A percentile compares a stretch with the other conserved stretches of the same genome.
Evolutionary conservation across 2,797 vertebrate genomes (phyloP).

Genomic region (Anguilla pacifica): DNA sequence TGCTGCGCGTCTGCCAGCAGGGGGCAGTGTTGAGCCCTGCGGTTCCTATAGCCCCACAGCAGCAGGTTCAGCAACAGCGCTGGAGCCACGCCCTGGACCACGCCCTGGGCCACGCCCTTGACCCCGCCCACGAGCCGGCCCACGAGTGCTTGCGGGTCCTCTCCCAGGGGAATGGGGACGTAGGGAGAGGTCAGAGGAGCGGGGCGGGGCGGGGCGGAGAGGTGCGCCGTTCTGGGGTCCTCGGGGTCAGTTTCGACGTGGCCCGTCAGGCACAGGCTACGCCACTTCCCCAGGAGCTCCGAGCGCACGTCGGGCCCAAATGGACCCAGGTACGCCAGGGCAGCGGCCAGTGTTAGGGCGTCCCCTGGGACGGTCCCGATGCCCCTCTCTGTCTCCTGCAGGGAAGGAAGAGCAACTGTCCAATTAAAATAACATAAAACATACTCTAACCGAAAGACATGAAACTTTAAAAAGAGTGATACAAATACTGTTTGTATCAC

Average conservation of each 20-base stretch:
- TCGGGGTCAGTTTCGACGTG: conserved; percentile 61
- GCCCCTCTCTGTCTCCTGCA: conserved; percentile 57
- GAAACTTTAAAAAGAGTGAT: not conserved
- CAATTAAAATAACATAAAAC: not conserved
- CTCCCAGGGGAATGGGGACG: conserved; percentile 60
- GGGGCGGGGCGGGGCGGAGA: conserved; percentile 34
- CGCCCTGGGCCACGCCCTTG: conserved; percentile 48
- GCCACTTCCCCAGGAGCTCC: conserved; percentile 80
- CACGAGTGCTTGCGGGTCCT: conserved; percentile 60
- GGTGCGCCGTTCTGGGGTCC: conserved; percentile 62
- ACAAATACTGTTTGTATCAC: not conserved
- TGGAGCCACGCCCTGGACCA: conserved; percentile 39
- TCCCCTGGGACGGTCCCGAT: conserved; percentile 65
- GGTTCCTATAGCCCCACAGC: conserved; percentile 59
- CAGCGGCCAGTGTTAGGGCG: conserved; percentile 75
- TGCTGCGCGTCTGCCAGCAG: conserved; percentile 73
- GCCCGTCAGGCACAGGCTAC: conserved; percentile 66
- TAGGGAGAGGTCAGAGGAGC: conserved; percentile 30
- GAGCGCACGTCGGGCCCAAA: conserved; percentile 68
- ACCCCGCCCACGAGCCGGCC: conserved; percentile 55
- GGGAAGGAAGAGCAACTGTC: not conserved
- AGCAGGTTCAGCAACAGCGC: conserved; percentile 66
- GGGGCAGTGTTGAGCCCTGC: conserved; percentile 62
- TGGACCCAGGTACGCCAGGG: conserved; percentile 76
- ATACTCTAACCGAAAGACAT: not conserved